Evolutionary conservation across 2,888 invertebrate genomes (phyloP), one percentile per base, ranked within the genome.

Genomic region (Acrocyrtus sp.): DNA sequence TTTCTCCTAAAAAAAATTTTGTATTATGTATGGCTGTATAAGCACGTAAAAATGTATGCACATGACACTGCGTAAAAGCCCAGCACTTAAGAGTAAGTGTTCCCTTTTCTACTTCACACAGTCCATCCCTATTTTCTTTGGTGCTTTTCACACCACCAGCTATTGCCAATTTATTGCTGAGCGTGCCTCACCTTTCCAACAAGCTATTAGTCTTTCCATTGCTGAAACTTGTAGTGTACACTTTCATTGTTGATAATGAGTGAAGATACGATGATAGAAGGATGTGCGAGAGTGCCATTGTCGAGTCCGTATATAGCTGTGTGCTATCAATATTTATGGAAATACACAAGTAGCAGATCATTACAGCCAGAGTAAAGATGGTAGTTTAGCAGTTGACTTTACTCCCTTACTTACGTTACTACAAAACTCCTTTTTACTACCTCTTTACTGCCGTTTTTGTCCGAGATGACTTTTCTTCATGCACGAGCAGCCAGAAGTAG

Each of bases 111-210:
- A 50, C 50, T 21, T 21, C 19, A n/a, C n/a, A 58, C 58, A 57
- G 45, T 54, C 48, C 58, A 53, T 29, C 29, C 58, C 29, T 27
- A 24, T 51, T 45, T 58, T 61, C 61, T 43, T 62, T 50, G 47
- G 57, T 72, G 53, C 63, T 70, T 72, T 72, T 72, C 63, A 72
- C 70, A 72, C 70, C 70, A 72, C 65, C 70, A 72, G 65, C 41
- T 58, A 63, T 72, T 72, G 70, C 70, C 70, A 72, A 72, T 72
- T 72, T 72, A 72, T 72, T 72, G 65, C 58, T 47, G 58, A 63
- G 57, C 70, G 70, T 72, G 70, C 58, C 58, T 72, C 70, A 72
- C 70, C 70, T 72, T 72, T 72, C 70, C 63, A 72, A 72, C 70
- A 72, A 72, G 70, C 63, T 63, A 72, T 72, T 72, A 72, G 70